Evolutionary conservation across 2,888 invertebrate species (phyloP).

Genomic region (Acanthosepion esculentum): DNA sequence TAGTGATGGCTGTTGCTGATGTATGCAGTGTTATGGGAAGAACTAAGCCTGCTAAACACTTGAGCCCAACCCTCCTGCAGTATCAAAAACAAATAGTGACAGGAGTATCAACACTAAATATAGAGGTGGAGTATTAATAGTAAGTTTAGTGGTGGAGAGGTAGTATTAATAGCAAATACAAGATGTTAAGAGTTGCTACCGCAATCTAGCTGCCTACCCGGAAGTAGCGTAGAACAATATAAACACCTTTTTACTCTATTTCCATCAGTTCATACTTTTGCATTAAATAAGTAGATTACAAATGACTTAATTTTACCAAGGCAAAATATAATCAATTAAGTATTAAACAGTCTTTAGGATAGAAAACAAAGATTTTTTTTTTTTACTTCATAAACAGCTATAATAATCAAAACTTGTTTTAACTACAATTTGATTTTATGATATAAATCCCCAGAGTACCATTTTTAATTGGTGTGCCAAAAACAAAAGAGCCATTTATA

Average conservation of each 20-base stretch:
- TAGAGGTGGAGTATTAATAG: conserved; percentile 9
- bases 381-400: neutral
- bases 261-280: neutral
- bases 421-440: too few relatives aligned
- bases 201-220: neutral
- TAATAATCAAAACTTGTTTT: neutral
- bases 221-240: conserved; percentile 33
- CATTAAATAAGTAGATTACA: neutral
- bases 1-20: neutral
- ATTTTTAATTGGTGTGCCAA: too few relatives aligned
- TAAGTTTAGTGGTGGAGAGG: neutral
- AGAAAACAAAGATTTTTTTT: neutral
- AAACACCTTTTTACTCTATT: neutral
- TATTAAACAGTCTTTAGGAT: too few relatives aligned
- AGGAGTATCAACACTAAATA: conserved; percentile 33
- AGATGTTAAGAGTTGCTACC: neutral
- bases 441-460: too few relatives aligned
- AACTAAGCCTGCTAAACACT: neutral
- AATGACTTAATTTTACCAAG: neutral
- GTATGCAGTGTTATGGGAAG: neutral
- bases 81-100: neutral
- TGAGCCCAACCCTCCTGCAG: neutral
- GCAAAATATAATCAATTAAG: too few relatives aligned
- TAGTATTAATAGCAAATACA: conserved; percentile 33
- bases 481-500: too few relatives aligned